Evolutionary conservation across 2,888 invertebrate species (phyloP).

Genomic region (Amblyteles armatorius): DNA sequence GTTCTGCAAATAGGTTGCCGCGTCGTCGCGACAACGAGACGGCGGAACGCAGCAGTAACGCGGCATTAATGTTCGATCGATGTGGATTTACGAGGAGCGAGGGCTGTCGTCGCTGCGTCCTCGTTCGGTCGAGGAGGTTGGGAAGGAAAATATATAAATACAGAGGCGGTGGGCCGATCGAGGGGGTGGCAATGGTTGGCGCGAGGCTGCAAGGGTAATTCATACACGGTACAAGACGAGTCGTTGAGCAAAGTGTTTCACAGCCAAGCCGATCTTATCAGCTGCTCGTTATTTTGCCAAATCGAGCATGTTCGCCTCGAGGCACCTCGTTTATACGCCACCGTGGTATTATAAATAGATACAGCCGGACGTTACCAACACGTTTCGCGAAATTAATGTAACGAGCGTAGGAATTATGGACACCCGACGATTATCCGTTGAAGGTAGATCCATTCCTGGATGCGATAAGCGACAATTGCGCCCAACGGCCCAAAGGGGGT

Average conservation of each 20-base stretch:
- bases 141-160: slow-evolving; percentile 28
- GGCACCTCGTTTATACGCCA: not conserved
- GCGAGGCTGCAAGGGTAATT: not conserved
- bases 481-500: not conserved
- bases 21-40: slow-evolving; percentile 17
- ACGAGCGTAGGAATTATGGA: slow-evolving; percentile 26
- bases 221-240: not conserved
- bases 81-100: slow-evolving; percentile 26
- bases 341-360: slow-evolving; percentile 6
- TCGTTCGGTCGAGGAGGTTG: slow-evolving; percentile 9
- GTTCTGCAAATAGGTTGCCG: not conserved
- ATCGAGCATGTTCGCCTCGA: slow-evolving; percentile 13
- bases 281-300: slow-evolving; percentile 51
- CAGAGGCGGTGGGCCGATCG: not conserved
- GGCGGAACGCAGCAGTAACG: slow-evolving; percentile 19
- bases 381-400: slow-evolving; percentile 37
- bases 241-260: slow-evolving; percentile 21
- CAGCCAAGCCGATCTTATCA: slow-evolving; percentile 33
- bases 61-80: slow-evolving; percentile 37
- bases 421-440: slow-evolving; percentile 3
- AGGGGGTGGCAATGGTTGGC: not conserved
- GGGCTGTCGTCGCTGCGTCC: not conserved
- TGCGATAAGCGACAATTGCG: slow-evolving; percentile 13
- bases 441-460: not conserved
- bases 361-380: slow-evolving; percentile 1